These are phyloP conservation scores for Thaleichthys pacificus DNA, from an alignment of 2,797 vertebrate genomes.

Conservation along the genomic window DNA sequence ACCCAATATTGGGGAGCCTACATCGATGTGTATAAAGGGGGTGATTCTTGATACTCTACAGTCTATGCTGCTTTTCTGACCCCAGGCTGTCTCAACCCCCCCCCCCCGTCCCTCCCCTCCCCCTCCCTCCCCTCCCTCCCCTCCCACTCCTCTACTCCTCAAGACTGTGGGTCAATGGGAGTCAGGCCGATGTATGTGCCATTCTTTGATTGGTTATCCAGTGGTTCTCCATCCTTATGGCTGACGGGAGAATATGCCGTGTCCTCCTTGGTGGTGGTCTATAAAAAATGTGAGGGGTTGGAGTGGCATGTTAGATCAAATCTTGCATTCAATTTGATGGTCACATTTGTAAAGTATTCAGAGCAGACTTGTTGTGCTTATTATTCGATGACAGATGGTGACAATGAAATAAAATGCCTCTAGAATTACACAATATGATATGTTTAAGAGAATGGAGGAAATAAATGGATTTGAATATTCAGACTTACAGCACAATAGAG, in stretches of 20 bases:
- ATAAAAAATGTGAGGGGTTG: neutral
- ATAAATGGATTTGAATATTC: slow-evolving; percentile 1
- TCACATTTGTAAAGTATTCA: neutral
- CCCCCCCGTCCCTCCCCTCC: no score
- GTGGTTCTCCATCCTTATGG: slow-evolving; percentile 51
- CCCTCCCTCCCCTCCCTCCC: no score
- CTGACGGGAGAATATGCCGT: slow-evolving; percentile 59
- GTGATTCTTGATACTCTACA: neutral
- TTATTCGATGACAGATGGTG: neutral
- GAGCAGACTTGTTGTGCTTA: neutral
- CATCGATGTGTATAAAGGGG: neutral
- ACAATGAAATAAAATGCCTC: neutral
- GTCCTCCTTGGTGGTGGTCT: neutral
- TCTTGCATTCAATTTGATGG: neutral
- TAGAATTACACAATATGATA: neutral
- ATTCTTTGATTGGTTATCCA: slow-evolving; percentile 64
- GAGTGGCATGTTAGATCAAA: neutral
- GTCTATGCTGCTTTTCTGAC: no score
- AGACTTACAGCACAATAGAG: slow-evolving; percentile 64
- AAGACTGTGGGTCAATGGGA: slow-evolving; percentile 45
- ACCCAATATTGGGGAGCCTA: neutral
- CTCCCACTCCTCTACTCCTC: slow-evolving; percentile 11
- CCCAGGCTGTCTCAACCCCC: no score
- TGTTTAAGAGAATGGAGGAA: neutral
- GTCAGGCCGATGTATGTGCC: slow-evolving; percentile 63